These are phyloP conservation scores for Emydocephalus ijimae DNA, from an alignment of 2,113 vertebrate genomes.

Conservation along the genomic window DNA sequence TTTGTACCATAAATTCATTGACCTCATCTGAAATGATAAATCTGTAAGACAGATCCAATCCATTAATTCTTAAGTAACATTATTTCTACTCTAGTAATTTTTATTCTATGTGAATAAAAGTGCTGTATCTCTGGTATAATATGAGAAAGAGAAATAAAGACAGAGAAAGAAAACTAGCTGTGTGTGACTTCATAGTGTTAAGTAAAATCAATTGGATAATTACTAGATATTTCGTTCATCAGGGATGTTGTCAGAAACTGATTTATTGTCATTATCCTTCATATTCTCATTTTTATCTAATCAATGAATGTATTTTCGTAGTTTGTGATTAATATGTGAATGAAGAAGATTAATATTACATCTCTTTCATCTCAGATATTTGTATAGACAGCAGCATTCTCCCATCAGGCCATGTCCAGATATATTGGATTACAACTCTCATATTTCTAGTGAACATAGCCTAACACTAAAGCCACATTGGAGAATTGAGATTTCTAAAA, in stretches of 20 bases:
- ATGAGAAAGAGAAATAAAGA: not conserved
- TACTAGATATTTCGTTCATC: conserved; percentile 38
- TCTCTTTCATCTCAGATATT: conserved; percentile 41
- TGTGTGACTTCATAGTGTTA: not conserved
- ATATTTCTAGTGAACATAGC: not conserved
- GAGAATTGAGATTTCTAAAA: not conserved
- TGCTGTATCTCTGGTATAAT: conserved; percentile 49
- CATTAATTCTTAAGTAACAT: conserved; percentile 73
- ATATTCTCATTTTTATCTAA: conserved; percentile 53
- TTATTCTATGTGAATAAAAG: conserved; percentile 38
- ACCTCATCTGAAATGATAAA: conserved; percentile 72
- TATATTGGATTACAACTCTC: not conserved
- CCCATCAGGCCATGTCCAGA: not conserved
- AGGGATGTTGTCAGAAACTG: conserved; percentile 36
- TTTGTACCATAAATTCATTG: conserved; percentile 77
- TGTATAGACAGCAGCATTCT: not conserved
- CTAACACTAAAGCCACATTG: not conserved
- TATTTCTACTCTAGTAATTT: conserved; percentile 66
- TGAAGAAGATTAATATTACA: conserved; percentile 33
- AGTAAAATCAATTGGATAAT: conserved; percentile 41
- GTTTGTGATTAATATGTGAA: conserved; percentile 52
- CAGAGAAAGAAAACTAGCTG: conserved; percentile 19
- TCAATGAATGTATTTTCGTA: conserved; percentile 45
- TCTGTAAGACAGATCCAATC: conserved; percentile 68
- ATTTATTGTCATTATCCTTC: conserved; percentile 47